Evolutionary conservation across 35 echinoderm and acorn worm species (phyloP), one percentile per base, ranked within the genome.

Genomic region (Lytechinus variegatus): DNA sequence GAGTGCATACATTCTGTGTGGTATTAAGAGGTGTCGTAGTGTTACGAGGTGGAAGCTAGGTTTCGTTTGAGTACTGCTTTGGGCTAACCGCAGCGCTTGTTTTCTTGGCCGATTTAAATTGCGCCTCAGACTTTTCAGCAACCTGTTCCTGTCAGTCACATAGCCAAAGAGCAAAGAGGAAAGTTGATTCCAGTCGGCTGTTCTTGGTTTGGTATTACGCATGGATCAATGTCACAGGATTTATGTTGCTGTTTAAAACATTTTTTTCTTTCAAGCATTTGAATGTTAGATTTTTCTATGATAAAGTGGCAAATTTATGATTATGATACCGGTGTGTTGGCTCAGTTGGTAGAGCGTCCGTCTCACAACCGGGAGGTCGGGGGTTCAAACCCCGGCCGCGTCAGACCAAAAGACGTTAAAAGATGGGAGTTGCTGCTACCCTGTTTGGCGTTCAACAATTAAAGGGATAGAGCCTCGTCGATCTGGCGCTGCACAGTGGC

Each of bases 91-190:
- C 66, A 79, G n/a, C 66, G 16, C 66, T 79, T 79, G 66, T 79
- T 79, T 79, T 79, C 66, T 79, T 79, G 66, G 66, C 66, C 66
- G 66, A 79, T 79, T 79, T 79, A 79, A 79, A 79, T 79, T 24
- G 4, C 66, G 21, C 66, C 66, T 79, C 66, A 79, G 14, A 79
- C 66, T 24, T 79, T 79, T 19, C 4, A 79, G 66, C 66, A 79
- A 79, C 66, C 66, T 79, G 66, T 16, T 79, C 66, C 66, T 79
- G 66, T n/a, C 66, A 79, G 2, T 79, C 66, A 79, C 19, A 79
- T 0, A 79, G 8, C 19, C 66, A 79, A 16, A 24, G 21, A 79
- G 66, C 66, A 79, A 79, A 79, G 21, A 79, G 19, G 66, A 79
- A n/a, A 79, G 16, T 21, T 79, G 66, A 79, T 24, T 79, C 66